Base-by-base conservation (phyloP, 2,113 vertebrate species). In the Syrrhaptes paradoxus region DNA sequence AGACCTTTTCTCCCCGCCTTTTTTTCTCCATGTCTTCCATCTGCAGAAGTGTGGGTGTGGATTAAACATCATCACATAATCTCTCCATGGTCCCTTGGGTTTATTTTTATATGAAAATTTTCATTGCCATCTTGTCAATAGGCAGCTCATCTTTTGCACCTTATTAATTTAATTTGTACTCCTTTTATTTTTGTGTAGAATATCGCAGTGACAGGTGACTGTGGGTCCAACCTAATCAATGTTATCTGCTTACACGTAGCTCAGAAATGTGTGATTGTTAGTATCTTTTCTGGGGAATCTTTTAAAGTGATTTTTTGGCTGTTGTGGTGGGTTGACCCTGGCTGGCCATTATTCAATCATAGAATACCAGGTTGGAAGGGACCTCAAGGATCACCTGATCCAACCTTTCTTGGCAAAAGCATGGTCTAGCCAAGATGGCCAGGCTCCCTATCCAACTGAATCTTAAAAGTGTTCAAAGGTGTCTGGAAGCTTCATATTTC, bases 81-180 rank as follows among this genome's bases (percentile, higher is more conserved):
- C 5, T 48, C 21, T 65, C 6, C n/a, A 41, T 0, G 0, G 5
- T 26, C 14, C 12, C 17, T 66, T 34, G 16, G 17, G 28, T 72
- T 38, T 6, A 17, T 79, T 54, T 46, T 72, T 41, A 52, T 19
- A 51, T 21, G 45, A 92, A 79, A 17, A 9, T 45, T 52, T 79
- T 58, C 36, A 10, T 52, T 49, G 9, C 11, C 12, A 0, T 16
- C 34, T 76, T 62, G 22, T 52, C 55, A 48, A 54, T 13, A 51
- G 17, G 11, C 4, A 34, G 3, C 34, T 86, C 16, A 12, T 84
- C 19, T 87, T 83, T 25, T 45, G 3, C 22, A 57, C 18, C 11
- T 87, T 46, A 21, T 24, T 67, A 75, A 41, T 78, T 87, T 61
- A 26, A 32, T 34, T 74, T 75, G 3, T 13, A 26, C 2, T 24